These are phyloP conservation scores for Oreortyx pictus DNA, from an alignment of 2,797 vertebrate genomes.

Conservation along the genomic window DNA sequence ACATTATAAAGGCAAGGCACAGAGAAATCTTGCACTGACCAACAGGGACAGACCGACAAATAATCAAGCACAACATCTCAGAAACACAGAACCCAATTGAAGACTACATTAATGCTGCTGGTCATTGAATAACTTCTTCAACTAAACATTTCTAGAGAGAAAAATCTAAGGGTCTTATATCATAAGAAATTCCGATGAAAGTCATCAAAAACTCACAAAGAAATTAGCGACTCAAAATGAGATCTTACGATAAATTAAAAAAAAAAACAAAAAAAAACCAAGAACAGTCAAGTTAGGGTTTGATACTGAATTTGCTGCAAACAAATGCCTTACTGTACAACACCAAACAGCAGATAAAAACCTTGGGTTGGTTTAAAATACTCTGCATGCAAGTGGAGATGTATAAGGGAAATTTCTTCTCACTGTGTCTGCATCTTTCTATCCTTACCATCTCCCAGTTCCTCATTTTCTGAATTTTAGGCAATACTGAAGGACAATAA, in stretches of 20 bases:
- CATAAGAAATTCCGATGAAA: background rate
- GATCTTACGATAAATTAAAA: background rate
- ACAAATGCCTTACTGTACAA: background rate
- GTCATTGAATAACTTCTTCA: background rate
- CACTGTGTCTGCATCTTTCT: background rate
- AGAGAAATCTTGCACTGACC: background rate
- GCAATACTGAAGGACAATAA: background rate
- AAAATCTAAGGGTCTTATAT: background rate
- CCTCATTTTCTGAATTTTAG: background rate
- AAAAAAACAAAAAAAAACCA: background rate
- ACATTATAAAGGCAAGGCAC: background rate
- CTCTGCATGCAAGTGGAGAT: background rate
- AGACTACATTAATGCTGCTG: background rate
- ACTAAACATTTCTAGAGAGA: background rate
- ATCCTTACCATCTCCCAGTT: background rate
- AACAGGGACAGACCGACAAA: background rate
- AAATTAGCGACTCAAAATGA: background rate
- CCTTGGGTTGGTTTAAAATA: background rate
- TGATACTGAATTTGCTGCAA: background rate
- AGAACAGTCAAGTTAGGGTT: background rate
- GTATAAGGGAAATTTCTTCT: background rate
- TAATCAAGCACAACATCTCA: background rate
- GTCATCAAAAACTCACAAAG: background rate
- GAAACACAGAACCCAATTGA: background rate
- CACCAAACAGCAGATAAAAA: background rate